These are phyloP conservation scores for Morpho achilles DNA, from an alignment of 2,888 invertebrate genomes.

Conservation along the genomic window DNA sequence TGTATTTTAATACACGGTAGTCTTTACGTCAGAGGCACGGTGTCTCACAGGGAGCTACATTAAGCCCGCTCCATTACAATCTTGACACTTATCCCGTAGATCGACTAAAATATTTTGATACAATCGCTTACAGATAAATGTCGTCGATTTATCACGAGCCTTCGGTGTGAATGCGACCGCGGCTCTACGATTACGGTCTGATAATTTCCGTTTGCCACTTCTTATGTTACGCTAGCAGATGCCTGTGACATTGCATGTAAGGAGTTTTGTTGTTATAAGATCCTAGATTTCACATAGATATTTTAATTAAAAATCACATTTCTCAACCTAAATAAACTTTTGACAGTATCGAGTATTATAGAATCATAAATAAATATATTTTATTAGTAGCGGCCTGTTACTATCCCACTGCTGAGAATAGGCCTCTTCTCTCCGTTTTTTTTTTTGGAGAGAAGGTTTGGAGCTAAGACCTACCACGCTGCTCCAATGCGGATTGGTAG, in stretches of 20 bases:
- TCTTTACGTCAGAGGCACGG: constrained; percentile 30
- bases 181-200: constrained; percentile 43
- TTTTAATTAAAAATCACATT: too few relatives aligned
- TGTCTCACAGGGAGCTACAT: constrained; percentile 42
- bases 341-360: too few relatives aligned
- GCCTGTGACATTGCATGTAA: not conserved
- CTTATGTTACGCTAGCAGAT: constrained; percentile 45
- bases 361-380: too few relatives aligned
- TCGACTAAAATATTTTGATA: constrained; percentile 76
- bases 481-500: too few relatives aligned
- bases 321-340: too few relatives aligned
- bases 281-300: too few relatives aligned
- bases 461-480: too few relatives aligned
- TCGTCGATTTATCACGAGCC: constrained; percentile 66
- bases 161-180: constrained; percentile 42
- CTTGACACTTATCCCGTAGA: constrained; percentile 66
- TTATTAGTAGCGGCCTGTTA: too few relatives aligned
- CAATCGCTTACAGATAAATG: constrained; percentile 71
- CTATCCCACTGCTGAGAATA: too few relatives aligned
- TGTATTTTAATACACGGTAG: constrained; percentile 20
- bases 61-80: constrained; percentile 57
- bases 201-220: constrained; percentile 58
- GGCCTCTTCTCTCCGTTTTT: too few relatives aligned
- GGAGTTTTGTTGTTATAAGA: too few relatives aligned
- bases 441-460: too few relatives aligned